phyloP scores from a whole-genome alignment of 2,888 invertebrate genomes.

The Venusia cambrica region DNA sequence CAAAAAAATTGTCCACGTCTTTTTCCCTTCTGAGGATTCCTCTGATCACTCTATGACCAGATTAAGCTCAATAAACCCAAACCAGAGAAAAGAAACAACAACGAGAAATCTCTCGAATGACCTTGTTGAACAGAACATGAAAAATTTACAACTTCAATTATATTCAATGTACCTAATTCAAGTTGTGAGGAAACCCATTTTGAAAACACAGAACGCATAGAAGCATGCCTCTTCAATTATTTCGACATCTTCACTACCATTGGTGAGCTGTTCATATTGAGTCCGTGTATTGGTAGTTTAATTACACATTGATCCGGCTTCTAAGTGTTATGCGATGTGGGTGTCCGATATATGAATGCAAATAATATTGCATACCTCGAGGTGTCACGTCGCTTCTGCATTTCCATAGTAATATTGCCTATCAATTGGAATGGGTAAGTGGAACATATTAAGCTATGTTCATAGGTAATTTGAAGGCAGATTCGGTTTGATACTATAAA shows the following conservation, averaged over 20 bases:
- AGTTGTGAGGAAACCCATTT: too few relatives aligned
- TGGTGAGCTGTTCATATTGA: slow-evolving; percentile 62
- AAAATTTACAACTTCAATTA: too few relatives aligned
- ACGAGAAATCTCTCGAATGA: too few relatives aligned
- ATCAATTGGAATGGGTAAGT: slow-evolving; percentile 21
- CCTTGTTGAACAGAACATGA: too few relatives aligned
- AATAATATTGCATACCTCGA: slow-evolving; percentile 42
- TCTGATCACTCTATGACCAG: too few relatives aligned
- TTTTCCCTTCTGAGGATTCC: too few relatives aligned
- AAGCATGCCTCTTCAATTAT: slow-evolving; percentile 32
- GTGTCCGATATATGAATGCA: slow-evolving; percentile 75
- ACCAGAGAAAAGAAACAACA: too few relatives aligned
- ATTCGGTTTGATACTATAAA: slow-evolving; percentile 14
- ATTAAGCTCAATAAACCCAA: too few relatives aligned
- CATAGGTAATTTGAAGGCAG: slow-evolving; percentile 14
- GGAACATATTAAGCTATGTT: slow-evolving; percentile 17
- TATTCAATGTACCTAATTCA: too few relatives aligned
- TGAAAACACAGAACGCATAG: background rate
- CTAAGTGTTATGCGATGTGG: slow-evolving; percentile 70
- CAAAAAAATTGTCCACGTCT: too few relatives aligned
- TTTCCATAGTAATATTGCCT: slow-evolving; percentile 44
- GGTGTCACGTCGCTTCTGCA: slow-evolving; percentile 51
- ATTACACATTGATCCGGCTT: slow-evolving; percentile 76
- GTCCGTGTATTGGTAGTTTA: slow-evolving; percentile 79
- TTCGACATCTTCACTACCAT: slow-evolving; percentile 47